Conservation (phyloP, 1,140 invertebrate genomes). For the Drosophila setifemur region DNA sequence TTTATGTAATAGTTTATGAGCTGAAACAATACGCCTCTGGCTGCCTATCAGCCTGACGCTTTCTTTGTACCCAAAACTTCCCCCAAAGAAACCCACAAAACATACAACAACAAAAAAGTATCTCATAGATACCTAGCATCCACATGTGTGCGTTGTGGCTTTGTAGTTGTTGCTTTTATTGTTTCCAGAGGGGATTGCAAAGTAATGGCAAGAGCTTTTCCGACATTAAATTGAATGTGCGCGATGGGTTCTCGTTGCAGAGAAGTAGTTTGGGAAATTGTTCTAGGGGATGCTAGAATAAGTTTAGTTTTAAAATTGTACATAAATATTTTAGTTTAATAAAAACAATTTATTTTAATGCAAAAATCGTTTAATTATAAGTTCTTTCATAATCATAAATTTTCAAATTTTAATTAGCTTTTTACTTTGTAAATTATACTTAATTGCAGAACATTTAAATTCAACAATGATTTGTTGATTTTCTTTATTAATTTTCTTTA, state of each 20-base stretch:
- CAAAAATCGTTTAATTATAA: too few relatives aligned
- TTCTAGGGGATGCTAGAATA: background rate
- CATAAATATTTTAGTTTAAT: too few relatives aligned
- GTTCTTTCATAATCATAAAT: too few relatives aligned
- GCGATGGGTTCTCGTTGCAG: background rate
- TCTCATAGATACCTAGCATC: conserved; percentile 27
- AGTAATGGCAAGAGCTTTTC: conserved; percentile 31
- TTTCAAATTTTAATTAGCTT: too few relatives aligned
- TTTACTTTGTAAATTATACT: too few relatives aligned
- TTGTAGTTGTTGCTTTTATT: background rate
- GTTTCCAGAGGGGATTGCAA: conserved; percentile 21
- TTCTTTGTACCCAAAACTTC: conserved; percentile 47
- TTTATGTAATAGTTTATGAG: conserved; percentile 68
- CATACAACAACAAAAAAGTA: conserved; percentile 27
- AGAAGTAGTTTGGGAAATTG: background rate
- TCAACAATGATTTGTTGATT: too few relatives aligned
- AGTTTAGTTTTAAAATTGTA: too few relatives aligned
- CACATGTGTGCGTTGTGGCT: background rate
- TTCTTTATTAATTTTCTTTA: too few relatives aligned
- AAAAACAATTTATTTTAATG: too few relatives aligned
- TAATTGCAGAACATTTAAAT: too few relatives aligned
- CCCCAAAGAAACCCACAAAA: background rate
- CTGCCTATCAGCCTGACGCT: conserved; percentile 43
- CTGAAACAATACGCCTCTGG: conserved; percentile 51
- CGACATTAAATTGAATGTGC: conserved; percentile 29